A percentile compares a stretch with the other conserved stretches of the same genome.
Evolutionary conservation across 2,888 invertebrate genomes (phyloP).

Genomic region (Drepanosiphum platanoidis): DNA sequence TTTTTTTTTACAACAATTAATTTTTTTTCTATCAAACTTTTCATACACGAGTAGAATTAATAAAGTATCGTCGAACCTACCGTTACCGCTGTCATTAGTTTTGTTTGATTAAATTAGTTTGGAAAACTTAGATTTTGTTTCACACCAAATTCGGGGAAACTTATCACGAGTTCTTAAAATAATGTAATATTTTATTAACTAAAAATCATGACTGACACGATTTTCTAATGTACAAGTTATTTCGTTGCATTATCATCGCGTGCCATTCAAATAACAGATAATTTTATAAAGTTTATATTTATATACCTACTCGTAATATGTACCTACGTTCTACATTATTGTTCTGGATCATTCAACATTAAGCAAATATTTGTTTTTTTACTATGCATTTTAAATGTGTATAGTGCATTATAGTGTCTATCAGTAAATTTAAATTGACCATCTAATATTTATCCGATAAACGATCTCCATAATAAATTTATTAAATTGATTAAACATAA

Average conservation of each 20-base stretch:
- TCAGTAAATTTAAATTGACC: no score
- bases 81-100: slow-evolving; percentile 13
- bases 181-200: slow-evolving; percentile 5
- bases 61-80: slow-evolving; percentile 18
- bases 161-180: slow-evolving; percentile 33
- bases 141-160: neutral
- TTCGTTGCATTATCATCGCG: neutral
- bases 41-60: slow-evolving; percentile 9
- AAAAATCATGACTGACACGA: neutral
- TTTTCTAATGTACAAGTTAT: neutral
- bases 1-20: neutral
- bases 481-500: no score
- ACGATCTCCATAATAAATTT: no score
- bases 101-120: slow-evolving; percentile 48
- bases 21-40: slow-evolving; percentile 3
- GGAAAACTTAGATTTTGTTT: slow-evolving; percentile 43
- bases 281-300: neutral
- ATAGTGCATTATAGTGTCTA: no score
- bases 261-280: neutral
- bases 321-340: no score
- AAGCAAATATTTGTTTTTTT: no score
- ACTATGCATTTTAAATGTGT: no score
- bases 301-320: neutral
- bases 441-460: no score
- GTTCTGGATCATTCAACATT: no score